A percentile compares a stretch with the other conserved stretches of the same genome.
phyloP scores from a whole-genome alignment of 2,797 vertebrate species.

The Melopsittacus undulatus region DNA sequence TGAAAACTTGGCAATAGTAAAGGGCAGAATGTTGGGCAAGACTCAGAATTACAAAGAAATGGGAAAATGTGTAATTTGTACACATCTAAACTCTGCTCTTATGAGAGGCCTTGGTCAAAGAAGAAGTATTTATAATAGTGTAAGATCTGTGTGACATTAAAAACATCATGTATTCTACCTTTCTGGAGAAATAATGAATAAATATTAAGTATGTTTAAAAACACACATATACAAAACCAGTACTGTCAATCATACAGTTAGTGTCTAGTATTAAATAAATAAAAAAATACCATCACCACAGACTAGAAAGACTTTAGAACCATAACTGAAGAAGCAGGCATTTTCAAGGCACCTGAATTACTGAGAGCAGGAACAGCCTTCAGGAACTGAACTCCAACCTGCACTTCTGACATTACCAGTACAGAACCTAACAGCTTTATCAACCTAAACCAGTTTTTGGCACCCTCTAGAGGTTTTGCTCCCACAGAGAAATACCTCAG shows the following conservation, averaged over 20 bases:
- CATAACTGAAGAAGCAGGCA: not conserved
- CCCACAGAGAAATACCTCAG: not conserved
- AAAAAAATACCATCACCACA: not conserved
- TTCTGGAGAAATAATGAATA: not conserved
- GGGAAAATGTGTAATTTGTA: not conserved
- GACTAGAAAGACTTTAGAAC: not conserved
- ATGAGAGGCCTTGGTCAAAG: not conserved
- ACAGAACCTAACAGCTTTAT: not conserved
- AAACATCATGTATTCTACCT: not conserved
- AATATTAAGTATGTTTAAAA: not conserved
- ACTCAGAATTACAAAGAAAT: not conserved
- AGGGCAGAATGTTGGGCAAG: not conserved
- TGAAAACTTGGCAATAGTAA: not conserved
- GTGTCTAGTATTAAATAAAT: not conserved
- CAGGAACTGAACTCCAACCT: not conserved
- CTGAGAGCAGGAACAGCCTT: not conserved
- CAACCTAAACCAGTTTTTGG: constrained; percentile 49
- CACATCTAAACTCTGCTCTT: not conserved
- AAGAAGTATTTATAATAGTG: not conserved
- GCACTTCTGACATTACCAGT: not conserved
- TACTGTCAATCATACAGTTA: not conserved
- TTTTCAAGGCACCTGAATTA: not conserved
- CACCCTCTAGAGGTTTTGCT: constrained; percentile 63
- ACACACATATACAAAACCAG: not conserved
- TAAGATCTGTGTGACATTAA: not conserved